Percentiles rank a stretch among this genome's conserved stretches.
These are phyloP conservation scores for Spea bombifrons DNA, from an alignment of 2,113 vertebrate species.

Conservation along the genomic window DNA sequence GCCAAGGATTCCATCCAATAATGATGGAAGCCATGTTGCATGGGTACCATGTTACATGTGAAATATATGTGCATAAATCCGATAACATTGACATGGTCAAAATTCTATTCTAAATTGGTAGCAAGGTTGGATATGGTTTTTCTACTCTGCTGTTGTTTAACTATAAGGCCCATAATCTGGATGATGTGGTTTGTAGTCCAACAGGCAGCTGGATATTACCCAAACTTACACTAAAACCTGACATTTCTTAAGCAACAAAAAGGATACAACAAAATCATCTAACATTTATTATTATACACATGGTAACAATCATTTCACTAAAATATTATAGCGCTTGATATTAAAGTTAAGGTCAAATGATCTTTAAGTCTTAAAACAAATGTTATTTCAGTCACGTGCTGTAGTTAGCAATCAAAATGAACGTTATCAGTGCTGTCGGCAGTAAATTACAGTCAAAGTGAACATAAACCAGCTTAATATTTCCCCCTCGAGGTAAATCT, in stretches of 20 bases:
- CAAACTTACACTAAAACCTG: not conserved
- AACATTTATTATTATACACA: not conserved
- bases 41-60: not conserved
- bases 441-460: slow-evolving; percentile 1
- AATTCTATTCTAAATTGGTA: too few species aligned
- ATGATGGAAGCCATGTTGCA: slow-evolving; percentile 8
- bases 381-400: slow-evolving; percentile 1
- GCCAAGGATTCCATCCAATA: slow-evolving; percentile 5
- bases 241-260: not conserved
- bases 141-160: too few species aligned
- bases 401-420: not conserved
- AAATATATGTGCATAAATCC: not conserved
- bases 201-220: not conserved
- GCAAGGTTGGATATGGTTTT: too few species aligned
- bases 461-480: not conserved
- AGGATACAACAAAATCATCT: not conserved
- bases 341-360: not conserved
- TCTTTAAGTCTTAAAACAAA: not conserved
- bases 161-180: too few species aligned
- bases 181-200: too few species aligned
- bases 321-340: not conserved
- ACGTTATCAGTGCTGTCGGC: not conserved
- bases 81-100: too few species aligned
- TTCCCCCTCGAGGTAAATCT: not conserved
- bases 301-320: not conserved